Percentiles rank a stretch among this genome's conserved stretches.
These are phyloP conservation scores for Dexiosoma caninum DNA, from an alignment of 2,888 invertebrate species.

Conservation along the genomic window DNA sequence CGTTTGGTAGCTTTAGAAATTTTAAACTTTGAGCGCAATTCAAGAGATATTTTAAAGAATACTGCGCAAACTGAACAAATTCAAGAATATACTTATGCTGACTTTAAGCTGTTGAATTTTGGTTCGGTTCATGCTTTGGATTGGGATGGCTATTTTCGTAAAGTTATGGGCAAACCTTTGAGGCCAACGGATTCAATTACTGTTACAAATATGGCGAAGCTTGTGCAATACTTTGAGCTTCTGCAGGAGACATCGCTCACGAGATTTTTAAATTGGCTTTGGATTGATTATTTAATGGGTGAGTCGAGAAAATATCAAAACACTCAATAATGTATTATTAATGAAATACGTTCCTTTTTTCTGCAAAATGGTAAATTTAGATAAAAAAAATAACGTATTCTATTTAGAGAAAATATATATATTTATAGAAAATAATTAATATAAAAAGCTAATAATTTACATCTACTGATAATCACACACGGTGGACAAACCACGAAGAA, in stretches of 20 bases:
- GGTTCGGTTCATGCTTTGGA: conserved; percentile 67
- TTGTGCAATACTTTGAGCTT: conserved; percentile 70
- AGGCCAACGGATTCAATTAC: conserved; percentile 69
- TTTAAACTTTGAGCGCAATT: conserved; percentile 72
- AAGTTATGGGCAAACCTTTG: conserved; percentile 70
- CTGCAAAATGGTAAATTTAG: too few relatives aligned
- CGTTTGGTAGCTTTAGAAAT: conserved; percentile 73
- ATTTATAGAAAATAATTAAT: too few relatives aligned
- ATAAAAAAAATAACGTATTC: too few relatives aligned
- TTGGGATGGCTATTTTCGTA: conserved; percentile 74
- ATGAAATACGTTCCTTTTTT: too few relatives aligned
- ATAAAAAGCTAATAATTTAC: too few relatives aligned
- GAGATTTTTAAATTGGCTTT: conserved; percentile 74
- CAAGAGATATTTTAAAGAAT: conserved; percentile 70
- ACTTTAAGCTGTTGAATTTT: conserved; percentile 68
- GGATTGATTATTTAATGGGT: conserved; percentile 76
- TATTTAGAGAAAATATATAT: too few relatives aligned
- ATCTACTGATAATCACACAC: too few relatives aligned
- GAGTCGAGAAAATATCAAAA: conserved; percentile 60
- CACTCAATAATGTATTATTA: too few relatives aligned
- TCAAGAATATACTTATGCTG: conserved; percentile 69
- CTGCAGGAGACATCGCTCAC: conserved; percentile 70
- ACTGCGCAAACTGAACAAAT: conserved; percentile 58
- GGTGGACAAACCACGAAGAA: too few relatives aligned
- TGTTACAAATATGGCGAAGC: conserved; percentile 70